Conservation (phyloP, 1,140 invertebrate species). For the Bombus terrestris region DNA sequence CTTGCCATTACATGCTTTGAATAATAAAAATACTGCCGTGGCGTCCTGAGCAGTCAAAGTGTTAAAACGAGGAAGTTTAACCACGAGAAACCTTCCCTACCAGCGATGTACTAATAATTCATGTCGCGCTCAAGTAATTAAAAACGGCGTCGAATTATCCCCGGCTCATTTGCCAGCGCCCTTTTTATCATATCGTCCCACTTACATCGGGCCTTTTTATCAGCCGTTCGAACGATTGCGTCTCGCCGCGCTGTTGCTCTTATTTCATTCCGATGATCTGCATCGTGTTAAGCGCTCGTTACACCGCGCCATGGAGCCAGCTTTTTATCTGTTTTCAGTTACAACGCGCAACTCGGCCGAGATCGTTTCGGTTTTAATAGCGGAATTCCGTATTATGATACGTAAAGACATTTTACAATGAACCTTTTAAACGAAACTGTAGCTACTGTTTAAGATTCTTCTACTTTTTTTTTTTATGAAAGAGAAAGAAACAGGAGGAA, state of each 20-base stretch:
- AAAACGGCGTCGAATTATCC: slow-evolving; percentile 23
- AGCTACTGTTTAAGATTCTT: not conserved
- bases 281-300: not conserved
- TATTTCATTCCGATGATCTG: not conserved
- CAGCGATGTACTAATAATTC: not conserved
- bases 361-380: not conserved
- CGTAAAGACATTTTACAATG: not conserved
- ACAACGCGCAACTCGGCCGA: not conserved
- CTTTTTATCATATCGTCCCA: slow-evolving; percentile 11
- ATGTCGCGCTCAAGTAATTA: not conserved
- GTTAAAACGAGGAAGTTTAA: not conserved
- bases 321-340: slow-evolving; percentile 1
- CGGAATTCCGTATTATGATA: not conserved
- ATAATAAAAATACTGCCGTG: too few relatives aligned
- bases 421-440: not conserved
- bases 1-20: too few relatives aligned
- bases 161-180: not conserved
- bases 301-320: not conserved
- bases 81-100: too few relatives aligned
- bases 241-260: not conserved
- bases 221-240: not conserved
- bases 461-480: not conserved
- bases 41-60: too few relatives aligned
- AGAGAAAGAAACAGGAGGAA: not conserved
- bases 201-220: not conserved